Evolutionary conservation across 2,113 vertebrate genomes (phyloP).

Genomic region (Labeo rohita): DNA sequence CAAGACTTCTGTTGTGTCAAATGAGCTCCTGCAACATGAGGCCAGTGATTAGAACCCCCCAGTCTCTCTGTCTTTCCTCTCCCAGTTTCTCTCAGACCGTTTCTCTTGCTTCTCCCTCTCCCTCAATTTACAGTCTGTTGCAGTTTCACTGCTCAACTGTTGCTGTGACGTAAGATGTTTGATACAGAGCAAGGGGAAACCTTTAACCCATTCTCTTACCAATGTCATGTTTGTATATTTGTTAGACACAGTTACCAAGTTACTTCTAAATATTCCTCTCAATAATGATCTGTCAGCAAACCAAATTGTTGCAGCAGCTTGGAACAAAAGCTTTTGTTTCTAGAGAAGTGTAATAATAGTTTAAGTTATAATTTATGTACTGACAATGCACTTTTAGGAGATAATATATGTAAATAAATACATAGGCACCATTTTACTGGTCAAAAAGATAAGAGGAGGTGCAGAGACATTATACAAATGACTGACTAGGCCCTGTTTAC

Average conservation of each 20-base stretch:
- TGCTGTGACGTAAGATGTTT: conserved; percentile 56
- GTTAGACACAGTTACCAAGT: conserved; percentile 12
- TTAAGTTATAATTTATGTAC: background rate
- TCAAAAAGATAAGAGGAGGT: background rate
- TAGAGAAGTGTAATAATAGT: background rate
- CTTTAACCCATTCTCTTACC: conserved; percentile 46
- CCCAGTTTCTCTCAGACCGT: conserved; percentile 1
- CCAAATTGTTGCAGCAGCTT: background rate
- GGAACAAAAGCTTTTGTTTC: background rate
- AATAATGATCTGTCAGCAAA: background rate
- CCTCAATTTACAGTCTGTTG: conserved; percentile 24
- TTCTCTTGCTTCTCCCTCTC: conserved; percentile 11
- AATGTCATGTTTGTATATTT: conserved; percentile 20
- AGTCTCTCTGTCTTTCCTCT: conserved; percentile 9
- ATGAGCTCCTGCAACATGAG: conserved; percentile 32
- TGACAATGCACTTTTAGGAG: background rate
- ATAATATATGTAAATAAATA: background rate
- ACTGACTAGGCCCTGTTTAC: background rate
- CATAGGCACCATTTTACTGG: background rate
- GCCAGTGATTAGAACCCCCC: conserved; percentile 15
- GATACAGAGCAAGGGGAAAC: conserved; percentile 29
- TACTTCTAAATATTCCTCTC: conserved; percentile 8
- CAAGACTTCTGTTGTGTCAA: conserved; percentile 30
- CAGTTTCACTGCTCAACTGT: conserved; percentile 18
- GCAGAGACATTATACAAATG: background rate